Conservation (phyloP, 2,797 vertebrate species). For the Alauda arvensis region DNA sequence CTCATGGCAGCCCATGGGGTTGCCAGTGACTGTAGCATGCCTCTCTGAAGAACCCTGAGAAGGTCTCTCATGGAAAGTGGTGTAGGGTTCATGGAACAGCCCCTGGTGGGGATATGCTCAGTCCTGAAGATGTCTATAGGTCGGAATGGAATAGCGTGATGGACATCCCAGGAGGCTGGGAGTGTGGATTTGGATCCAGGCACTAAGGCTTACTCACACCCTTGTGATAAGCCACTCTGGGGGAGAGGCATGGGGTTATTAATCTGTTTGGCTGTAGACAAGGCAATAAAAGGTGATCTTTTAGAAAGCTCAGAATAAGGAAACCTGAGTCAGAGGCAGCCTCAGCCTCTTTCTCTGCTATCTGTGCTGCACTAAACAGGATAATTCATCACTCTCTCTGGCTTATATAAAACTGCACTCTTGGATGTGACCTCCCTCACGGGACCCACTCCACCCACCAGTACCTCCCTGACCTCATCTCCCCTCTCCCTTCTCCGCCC, state of each 20-base stretch:
- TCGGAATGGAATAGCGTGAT: background rate
- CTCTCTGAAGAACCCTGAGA: background rate
- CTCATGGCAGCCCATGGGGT: rapidly evolving
- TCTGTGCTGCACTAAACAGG: background rate
- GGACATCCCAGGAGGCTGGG: background rate
- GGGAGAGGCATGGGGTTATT: background rate
- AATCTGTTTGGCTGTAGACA: conserved; percentile 8
- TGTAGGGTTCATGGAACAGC: background rate
- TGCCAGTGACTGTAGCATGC: background rate
- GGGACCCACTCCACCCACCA: conserved; percentile 15
- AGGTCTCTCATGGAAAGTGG: background rate
- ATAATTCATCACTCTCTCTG: background rate
- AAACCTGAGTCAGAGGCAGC: conserved; percentile 20
- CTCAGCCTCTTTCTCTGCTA: background rate
- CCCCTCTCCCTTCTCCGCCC: background rate
- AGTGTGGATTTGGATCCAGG: background rate
- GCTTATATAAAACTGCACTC: background rate
- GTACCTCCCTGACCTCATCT: conserved; percentile 42
- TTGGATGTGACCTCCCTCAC: conserved; percentile 1
- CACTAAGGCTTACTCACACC: conserved; percentile 6
- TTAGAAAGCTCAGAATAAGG: background rate
- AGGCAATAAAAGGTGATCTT: conserved; percentile 43
- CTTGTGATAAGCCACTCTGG: background rate
- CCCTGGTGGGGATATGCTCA: background rate
- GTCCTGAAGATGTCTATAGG: background rate